phyloP scores from a whole-genome alignment of 2,888 invertebrate species.

The Bellardia bayeri region DNA sequence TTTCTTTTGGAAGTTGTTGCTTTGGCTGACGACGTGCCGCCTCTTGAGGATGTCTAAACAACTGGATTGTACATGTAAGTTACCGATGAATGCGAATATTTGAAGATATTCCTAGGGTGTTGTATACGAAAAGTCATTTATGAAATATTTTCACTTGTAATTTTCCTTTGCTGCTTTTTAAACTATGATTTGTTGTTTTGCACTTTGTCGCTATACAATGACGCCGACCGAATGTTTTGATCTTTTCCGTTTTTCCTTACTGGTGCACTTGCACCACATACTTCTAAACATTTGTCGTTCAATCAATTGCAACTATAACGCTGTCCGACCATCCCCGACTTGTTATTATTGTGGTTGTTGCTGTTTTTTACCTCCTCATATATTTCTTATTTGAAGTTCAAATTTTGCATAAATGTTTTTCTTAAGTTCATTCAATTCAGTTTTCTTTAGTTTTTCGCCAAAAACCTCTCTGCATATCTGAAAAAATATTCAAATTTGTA shows the following conservation, averaged over 20 bases:
- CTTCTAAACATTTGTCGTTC: slow-evolving; percentile 17
- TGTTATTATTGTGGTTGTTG: slow-evolving; percentile 36
- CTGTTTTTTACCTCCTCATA: slow-evolving; percentile 51
- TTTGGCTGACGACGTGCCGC: slow-evolving; percentile 55
- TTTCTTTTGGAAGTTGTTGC: slow-evolving; percentile 43
- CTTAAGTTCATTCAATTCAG: not conserved
- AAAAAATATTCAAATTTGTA: slow-evolving; percentile 56
- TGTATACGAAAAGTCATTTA: slow-evolving; percentile 57
- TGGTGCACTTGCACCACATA: slow-evolving; percentile 43
- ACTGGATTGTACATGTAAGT: slow-evolving; percentile 17
- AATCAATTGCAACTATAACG: slow-evolving; percentile 28
- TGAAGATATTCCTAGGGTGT: slow-evolving; percentile 16
- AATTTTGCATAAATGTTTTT: slow-evolving; percentile 62
- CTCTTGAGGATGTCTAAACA: slow-evolving; percentile 58
- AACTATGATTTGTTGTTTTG: slow-evolving; percentile 67
- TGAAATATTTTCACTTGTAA: slow-evolving; percentile 66
- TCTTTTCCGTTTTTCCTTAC: slow-evolving; percentile 61
- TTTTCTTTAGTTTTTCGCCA: not conserved
- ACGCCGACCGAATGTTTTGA: slow-evolving; percentile 65
- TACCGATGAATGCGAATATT: slow-evolving; percentile 18
- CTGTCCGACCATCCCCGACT: slow-evolving; percentile 48
- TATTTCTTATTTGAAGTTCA: slow-evolving; percentile 63
- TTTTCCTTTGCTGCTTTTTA: slow-evolving; percentile 52
- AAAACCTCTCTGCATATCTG: slow-evolving; percentile 3
- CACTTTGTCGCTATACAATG: slow-evolving; percentile 68